Base-by-base conservation (phyloP, 2,888 invertebrate species). In the Gymnosoma rotundatum region DNA sequence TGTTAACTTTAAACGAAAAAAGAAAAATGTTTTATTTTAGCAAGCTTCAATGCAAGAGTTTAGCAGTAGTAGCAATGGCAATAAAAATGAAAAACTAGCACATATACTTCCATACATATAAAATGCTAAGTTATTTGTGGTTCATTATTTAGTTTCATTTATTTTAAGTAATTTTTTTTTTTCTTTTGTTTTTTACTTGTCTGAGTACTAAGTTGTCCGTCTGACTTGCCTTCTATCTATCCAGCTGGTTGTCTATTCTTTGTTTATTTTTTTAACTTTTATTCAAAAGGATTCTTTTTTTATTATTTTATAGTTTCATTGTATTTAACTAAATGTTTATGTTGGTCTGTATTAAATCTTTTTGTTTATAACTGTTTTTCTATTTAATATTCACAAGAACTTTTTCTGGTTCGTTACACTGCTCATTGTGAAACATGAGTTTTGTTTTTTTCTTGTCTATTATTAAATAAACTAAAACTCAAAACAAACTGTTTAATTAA, bases 111-210 rank as follows among this genome's bases (percentile, higher is more conserved):
- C 32, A 32, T 32, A 20, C 38, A 69, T 52, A 45, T 32, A 66
- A 45, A 63, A 74, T 66, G 25, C 60, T 63, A 32, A 45, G 64
- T 75, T 85, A 83, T 78, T 83, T 85, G 85, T 61, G 85, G 85
- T 83, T 83, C 85, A 85, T 85, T 85, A 85, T 85, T 78, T 56
- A 73, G 67, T 73, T 75, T 78, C 66, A 79, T 79, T 79, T 73
- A 73, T 79, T 73, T 73, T 60, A 73, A 66, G 50, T 58, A 63
- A 61, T 61, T 42, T 70, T 54, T 78, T 45, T 85, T 74, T 56
- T 52, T 45, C 82, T 74, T 56, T 52, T 25, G 42, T 12, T 66
- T 60, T 61, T 54, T 36, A 45, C 38, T 38, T 61, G 74, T 74
- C 67, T 80, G 60, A 54, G 25, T 42, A 54, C 56, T 42, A 58